A percentile compares a stretch with the other conserved stretches of the same genome.
phyloP scores from a whole-genome alignment of 2,797 vertebrate species.

The Dryobates pubescens region DNA sequence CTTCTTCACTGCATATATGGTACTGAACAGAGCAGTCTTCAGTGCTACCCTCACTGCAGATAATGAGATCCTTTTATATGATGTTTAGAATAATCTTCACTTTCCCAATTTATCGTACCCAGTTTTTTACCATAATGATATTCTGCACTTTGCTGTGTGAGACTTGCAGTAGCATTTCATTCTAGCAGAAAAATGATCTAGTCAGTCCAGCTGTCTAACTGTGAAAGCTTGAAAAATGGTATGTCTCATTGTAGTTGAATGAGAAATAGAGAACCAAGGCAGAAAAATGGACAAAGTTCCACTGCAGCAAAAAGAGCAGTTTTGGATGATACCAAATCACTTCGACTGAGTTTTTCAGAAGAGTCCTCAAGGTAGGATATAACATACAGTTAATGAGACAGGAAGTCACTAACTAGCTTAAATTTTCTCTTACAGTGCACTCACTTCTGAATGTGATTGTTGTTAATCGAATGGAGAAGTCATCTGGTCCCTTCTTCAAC shows the following conservation, averaged over 20 bases:
- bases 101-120: background rate
- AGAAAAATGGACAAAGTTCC: background rate
- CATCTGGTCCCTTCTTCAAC: background rate
- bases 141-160: background rate
- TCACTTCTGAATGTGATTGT: background rate
- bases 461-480: background rate
- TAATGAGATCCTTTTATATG: background rate
- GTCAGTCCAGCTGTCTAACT: background rate
- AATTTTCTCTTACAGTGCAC: background rate
- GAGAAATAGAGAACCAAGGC: background rate
- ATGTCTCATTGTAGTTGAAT: background rate
- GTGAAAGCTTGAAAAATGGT: background rate
- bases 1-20: background rate
- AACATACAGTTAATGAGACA: background rate
- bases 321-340: background rate
- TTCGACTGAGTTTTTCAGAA: background rate
- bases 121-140: background rate
- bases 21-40: background rate
- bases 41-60: background rate
- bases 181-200: background rate
- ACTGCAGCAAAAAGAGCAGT: background rate
- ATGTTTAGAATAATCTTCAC: background rate
- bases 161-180: background rate
- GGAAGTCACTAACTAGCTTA: background rate
- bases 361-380: background rate